Evolutionary conservation across 2,888 invertebrate species (phyloP), one percentile per base, ranked within the genome.

Genomic region (Acanthosoma haemorrhoidale): DNA sequence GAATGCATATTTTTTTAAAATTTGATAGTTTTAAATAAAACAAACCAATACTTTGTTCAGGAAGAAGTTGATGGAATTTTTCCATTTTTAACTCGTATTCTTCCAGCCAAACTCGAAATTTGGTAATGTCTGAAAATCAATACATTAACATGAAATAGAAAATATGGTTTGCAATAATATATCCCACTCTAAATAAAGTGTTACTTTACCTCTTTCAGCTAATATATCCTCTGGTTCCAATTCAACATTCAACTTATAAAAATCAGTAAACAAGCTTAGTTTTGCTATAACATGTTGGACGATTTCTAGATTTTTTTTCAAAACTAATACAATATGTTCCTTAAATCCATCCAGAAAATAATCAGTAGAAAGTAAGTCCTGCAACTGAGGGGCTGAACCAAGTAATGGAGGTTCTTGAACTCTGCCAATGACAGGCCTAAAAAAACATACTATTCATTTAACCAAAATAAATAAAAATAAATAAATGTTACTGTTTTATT

Each of bases 341-440:
- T 64, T 41, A 15, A 39, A 29, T 25, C 25, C 41, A 25, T 31
- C 21, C 4, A 41, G 11, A 41, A 41, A 16, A 41, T 39, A 41
- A 41, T 64, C 64, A 25, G 21, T 39, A 3, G 11, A 4, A 1
- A 64, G 25, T 4, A 64, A 11, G 3, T 41, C 13, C 9, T 29
- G 16, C 4, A 64, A 41, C 16, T 41, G 39, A 8, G 64, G 41
- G 15, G 64, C 29, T 15, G 29, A 1, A n/a, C 90, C 90, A 69
- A 89, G 88, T 0, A 89, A 85, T 78, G 90, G 85, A 51, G 90
- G 88, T 75, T 92, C 90, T 77, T 87, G 85, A 76, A 91, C 89
- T 16, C 88, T 90, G 84, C 93, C 92, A 73, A 94, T 89, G 16
- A 89, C 86, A 0, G 94, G 94, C 71, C 90, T 89, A 75, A 59